Percentiles rank a stretch among this genome's conserved stretches.
phyloP scores from a whole-genome alignment of 2,113 vertebrate species.

The Tachysurus fulvidraco region DNA sequence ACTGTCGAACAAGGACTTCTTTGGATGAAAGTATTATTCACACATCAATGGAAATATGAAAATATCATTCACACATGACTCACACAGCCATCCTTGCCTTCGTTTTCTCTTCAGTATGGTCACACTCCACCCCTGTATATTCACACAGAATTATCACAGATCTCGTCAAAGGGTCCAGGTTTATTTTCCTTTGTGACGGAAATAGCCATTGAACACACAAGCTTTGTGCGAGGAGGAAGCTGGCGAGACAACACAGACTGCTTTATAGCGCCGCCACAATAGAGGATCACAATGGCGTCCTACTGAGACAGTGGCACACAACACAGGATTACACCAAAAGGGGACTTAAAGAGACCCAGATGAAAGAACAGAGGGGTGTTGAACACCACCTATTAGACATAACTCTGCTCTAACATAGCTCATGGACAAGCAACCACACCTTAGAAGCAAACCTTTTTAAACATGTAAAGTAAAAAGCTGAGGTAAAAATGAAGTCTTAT shows the following conservation, averaged over 20 bases:
- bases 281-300: slow-evolving; percentile 73
- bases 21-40: slow-evolving; percentile 57
- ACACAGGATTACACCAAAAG: slow-evolving; percentile 69
- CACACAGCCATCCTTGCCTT: slow-evolving; percentile 44
- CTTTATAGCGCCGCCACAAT: slow-evolving; percentile 76
- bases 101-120: slow-evolving; percentile 24
- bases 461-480: slow-evolving; percentile 19
- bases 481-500: slow-evolving; percentile 12
- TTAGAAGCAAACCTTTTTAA: slow-evolving; percentile 39
- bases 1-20: slow-evolving; percentile 57
- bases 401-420: slow-evolving; percentile 23
- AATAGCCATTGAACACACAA: slow-evolving; percentile 67
- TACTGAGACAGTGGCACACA: slow-evolving; percentile 67
- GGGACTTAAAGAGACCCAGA: slow-evolving; percentile 65
- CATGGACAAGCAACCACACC: slow-evolving; percentile 29
- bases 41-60: not conserved
- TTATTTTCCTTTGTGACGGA: slow-evolving; percentile 67
- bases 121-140: slow-evolving; percentile 48
- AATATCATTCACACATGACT: slow-evolving; percentile 42
- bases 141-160: slow-evolving; percentile 52
- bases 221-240: slow-evolving; percentile 74
- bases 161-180: slow-evolving; percentile 60
- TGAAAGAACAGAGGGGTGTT: slow-evolving; percentile 61
- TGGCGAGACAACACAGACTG: slow-evolving; percentile 78
- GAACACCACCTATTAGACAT: slow-evolving; percentile 42